Evolutionary conservation across 2,797 vertebrate genomes (phyloP).

Genomic region (Darevskia nairensis): DNA sequence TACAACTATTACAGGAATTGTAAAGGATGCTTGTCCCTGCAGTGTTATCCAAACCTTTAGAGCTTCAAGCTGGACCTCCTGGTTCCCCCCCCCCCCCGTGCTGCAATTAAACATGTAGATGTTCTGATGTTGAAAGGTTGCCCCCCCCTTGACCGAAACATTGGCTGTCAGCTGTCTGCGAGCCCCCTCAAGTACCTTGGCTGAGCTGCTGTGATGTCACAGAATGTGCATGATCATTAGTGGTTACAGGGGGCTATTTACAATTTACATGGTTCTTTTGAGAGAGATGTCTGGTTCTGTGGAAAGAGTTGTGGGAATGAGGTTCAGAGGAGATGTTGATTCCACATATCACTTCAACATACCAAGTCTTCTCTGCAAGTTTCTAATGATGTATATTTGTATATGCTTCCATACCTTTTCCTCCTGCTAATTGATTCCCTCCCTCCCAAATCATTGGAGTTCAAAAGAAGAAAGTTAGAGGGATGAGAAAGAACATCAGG

Average conservation of each 20-base stretch:
- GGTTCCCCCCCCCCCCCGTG: background rate
- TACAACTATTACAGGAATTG: background rate
- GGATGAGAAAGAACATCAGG: background rate
- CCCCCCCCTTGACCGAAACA: background rate
- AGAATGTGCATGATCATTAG: background rate
- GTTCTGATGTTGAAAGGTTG: background rate
- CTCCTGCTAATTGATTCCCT: background rate
- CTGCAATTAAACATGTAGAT: background rate
- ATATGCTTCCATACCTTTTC: background rate
- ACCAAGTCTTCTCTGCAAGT: background rate
- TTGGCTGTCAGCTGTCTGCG: background rate
- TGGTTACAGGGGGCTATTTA: background rate
- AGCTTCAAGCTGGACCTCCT: background rate
- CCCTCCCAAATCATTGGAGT: background rate
- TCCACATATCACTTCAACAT: background rate
- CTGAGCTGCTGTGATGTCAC: background rate
- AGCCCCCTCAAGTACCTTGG: background rate
- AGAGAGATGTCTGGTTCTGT: background rate
- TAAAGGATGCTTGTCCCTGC: background rate
- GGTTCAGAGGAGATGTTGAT: background rate
- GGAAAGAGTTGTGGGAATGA: background rate
- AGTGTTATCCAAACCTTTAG: background rate
- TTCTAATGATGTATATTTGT: background rate
- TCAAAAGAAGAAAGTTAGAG: background rate
- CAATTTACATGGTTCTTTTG: background rate